Conservation (phyloP, 2,888 invertebrate genomes). For the Ennomos quercinarius region DNA sequence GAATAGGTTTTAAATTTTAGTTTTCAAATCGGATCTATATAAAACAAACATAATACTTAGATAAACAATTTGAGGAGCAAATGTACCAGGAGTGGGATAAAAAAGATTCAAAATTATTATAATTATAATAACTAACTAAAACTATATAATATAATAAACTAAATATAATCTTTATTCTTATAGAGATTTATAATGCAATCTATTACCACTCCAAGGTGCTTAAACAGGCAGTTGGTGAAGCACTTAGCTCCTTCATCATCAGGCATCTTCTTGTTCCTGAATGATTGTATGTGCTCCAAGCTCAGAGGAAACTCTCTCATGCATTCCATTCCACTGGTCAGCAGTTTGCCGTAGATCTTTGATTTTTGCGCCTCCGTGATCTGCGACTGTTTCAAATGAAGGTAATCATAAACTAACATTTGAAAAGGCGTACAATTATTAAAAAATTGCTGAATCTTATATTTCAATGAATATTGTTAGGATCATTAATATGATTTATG, state of each 20-base stretch:
- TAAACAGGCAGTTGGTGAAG: constrained; percentile 62
- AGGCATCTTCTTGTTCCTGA: constrained; percentile 60
- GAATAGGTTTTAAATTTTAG: constrained; percentile 9
- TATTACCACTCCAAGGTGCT: constrained; percentile 60
- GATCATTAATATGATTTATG: too few relatives aligned
- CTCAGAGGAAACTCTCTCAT: constrained; percentile 57
- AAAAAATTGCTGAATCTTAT: too few relatives aligned
- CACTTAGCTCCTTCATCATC: constrained; percentile 58
- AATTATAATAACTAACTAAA: too few relatives aligned
- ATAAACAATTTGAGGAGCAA: too few relatives aligned
- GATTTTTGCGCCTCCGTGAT: constrained; percentile 53
- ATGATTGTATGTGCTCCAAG: constrained; percentile 52
- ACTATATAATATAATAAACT: too few relatives aligned
- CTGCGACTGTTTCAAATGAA: constrained; percentile 6
- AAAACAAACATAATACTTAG: constrained; percentile 35
- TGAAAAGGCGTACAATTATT: too few relatives aligned
- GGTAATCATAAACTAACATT: not conserved
- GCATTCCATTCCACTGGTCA: constrained; percentile 56
- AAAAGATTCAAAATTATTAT: too few relatives aligned
- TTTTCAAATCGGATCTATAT: not conserved
- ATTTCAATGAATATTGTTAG: too few relatives aligned
- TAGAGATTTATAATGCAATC: too few relatives aligned
- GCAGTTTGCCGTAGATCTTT: constrained; percentile 53
- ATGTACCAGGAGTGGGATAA: too few relatives aligned
- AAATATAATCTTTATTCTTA: too few relatives aligned